A percentile compares a stretch with the other conserved stretches of the same genome.
Conservation (phyloP, 1,140 invertebrate genomes). For the Papilio polytes region DNA sequence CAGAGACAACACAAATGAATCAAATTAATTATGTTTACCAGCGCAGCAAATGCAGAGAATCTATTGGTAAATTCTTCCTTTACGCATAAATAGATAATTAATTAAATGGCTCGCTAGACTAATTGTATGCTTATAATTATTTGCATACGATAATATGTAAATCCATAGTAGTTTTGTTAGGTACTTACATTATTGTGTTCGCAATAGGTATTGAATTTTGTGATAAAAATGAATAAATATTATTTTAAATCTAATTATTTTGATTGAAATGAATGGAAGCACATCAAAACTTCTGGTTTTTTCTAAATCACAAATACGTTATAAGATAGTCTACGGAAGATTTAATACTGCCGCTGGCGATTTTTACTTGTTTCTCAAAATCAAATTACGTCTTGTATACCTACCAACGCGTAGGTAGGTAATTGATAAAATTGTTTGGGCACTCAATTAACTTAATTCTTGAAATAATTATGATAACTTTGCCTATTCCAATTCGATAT, state of each 20-base stretch:
- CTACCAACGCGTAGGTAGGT: background rate
- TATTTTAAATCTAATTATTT: background rate
- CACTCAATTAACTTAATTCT: constrained; percentile 34
- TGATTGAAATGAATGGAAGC: background rate
- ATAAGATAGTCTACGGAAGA: background rate
- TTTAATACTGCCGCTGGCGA: background rate
- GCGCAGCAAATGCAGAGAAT: constrained; percentile 18
- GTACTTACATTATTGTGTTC: background rate
- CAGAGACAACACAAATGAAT: background rate
- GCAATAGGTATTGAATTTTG: background rate
- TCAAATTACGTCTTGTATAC: background rate
- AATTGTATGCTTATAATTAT: constrained; percentile 25
- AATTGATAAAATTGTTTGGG: background rate
- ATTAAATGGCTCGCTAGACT: constrained; percentile 4
- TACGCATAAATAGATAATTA: constrained; percentile 17
- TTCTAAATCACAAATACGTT: background rate
- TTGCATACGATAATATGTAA: constrained; percentile 39
- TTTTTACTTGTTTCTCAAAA: constrained; percentile 1
- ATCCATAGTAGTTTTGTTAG: constrained; percentile 39
- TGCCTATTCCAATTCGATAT: constrained; percentile 71
- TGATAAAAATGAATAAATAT: background rate
- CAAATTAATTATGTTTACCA: constrained; percentile 17
- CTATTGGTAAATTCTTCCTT: constrained; percentile 22
- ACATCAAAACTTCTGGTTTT: background rate
- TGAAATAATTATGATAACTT: constrained; percentile 49